Percentiles rank a stretch among this genome's conserved stretches.
Conservation (phyloP, 2,888 invertebrate genomes). For the Drosophila subsilvestris region DNA sequence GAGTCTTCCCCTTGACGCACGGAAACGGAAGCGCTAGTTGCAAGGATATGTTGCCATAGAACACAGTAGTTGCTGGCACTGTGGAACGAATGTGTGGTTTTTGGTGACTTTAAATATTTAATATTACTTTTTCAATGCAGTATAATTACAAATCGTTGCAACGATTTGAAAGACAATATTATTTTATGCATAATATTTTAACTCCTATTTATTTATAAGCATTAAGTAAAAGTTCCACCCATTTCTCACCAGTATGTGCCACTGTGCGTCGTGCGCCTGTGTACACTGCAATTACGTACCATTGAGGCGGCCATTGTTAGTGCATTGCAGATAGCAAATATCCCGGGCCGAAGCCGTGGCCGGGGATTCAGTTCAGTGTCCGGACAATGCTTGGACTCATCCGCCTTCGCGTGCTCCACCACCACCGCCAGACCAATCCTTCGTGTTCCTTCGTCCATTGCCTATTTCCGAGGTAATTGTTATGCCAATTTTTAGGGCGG, state of each 20-base stretch:
- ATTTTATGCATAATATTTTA: too few species aligned
- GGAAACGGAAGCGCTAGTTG: constrained; percentile 79
- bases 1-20: constrained; percentile 64
- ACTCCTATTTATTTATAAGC: too few species aligned
- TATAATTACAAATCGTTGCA: neutral
- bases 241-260: neutral
- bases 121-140: neutral
- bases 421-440: neutral
- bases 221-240: neutral
- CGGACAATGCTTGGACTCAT: neutral
- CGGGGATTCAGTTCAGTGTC: constrained; percentile 13
- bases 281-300: constrained; percentile 65
- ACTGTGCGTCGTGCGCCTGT: constrained; percentile 35
- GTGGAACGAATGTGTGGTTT: constrained; percentile 4
- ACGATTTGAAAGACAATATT: too few species aligned
- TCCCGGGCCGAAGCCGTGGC: constrained; percentile 15
- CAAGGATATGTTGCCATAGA: constrained; percentile 74
- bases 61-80: constrained; percentile 51
- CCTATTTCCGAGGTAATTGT: constrained; percentile 73
- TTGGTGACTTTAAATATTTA: neutral
- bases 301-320: constrained; percentile 77
- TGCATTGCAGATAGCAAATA: constrained; percentile 61
- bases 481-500: constrained; percentile 68
- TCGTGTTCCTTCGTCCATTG: constrained; percentile 33
- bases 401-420: neutral